phyloP scores from a whole-genome alignment of 2,113 vertebrate species.

The Indicator maculatus region DNA sequence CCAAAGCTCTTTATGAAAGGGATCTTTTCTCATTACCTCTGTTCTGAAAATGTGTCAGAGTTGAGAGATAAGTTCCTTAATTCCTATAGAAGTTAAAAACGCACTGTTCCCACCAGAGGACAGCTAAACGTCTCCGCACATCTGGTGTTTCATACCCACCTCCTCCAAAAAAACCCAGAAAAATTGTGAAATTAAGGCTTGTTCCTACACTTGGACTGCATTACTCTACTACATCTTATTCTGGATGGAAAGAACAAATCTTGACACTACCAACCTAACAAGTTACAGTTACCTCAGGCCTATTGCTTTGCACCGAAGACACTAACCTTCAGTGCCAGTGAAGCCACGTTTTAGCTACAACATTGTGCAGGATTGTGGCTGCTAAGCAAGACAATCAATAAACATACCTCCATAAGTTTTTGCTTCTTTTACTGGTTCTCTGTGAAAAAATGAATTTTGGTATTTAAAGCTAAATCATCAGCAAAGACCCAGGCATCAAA shows the following conservation, averaged over 20 bases:
- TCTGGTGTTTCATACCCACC: not conserved
- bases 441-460: not conserved
- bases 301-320: not conserved
- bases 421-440: not conserved
- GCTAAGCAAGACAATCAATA: not conserved
- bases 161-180: not conserved
- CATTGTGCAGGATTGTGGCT: fast-evolving
- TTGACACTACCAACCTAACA: not conserved
- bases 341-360: not conserved
- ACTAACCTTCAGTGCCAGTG: not conserved
- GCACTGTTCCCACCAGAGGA: not conserved
- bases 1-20: not conserved
- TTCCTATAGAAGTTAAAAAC: not conserved
- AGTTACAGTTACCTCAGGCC: not conserved
- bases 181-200: not conserved
- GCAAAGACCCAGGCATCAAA: not conserved
- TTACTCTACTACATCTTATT: not conserved
- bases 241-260: not conserved
- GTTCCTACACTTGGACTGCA: not conserved
- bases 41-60: not conserved
- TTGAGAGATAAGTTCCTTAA: not conserved
- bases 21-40: not conserved
- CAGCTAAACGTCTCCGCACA: fast-evolving
- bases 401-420: not conserved
- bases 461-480: not conserved